Percentiles rank a stretch among this genome's conserved stretches.
phyloP scores from a whole-genome alignment of 1,140 invertebrate species.

The Drosophila virilis region DNA sequence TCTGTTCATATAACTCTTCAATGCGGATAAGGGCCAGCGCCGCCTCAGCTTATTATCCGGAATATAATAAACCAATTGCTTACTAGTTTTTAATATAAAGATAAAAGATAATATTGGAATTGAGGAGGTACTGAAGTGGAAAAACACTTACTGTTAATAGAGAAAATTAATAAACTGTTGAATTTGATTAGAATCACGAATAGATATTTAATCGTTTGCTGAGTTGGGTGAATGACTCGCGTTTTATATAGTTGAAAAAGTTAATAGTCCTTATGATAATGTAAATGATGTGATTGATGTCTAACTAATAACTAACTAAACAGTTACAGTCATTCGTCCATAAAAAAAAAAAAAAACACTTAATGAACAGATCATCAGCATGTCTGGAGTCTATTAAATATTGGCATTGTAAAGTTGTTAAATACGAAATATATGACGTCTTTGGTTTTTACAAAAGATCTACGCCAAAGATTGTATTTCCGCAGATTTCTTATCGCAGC shows the following conservation, averaged over 20 bases:
- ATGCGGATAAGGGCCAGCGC: background rate
- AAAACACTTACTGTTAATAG: constrained; percentile 7
- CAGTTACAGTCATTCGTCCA: constrained; percentile 1
- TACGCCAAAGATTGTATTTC: constrained; percentile 16
- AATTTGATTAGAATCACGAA: constrained; percentile 23
- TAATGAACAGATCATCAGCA: background rate
- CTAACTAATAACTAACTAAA: background rate
- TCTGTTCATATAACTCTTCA: background rate
- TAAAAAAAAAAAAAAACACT: constrained; percentile 1
- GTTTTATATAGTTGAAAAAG: constrained; percentile 9
- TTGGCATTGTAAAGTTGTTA: constrained; percentile 10
- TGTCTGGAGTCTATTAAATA: constrained; percentile 2
- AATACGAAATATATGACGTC: constrained; percentile 22
- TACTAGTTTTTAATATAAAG: constrained; percentile 5
- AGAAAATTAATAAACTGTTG: constrained; percentile 18
- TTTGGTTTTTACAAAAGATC: constrained; percentile 27
- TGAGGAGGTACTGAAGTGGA: constrained; percentile 12
- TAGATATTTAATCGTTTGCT: constrained; percentile 15
- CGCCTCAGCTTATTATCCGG: background rate
- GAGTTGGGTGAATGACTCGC: constrained; percentile 16
- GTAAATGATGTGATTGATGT: background rate
- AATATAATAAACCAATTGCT: background rate
- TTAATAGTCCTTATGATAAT: constrained; percentile 19
- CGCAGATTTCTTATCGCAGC: constrained; percentile 30
- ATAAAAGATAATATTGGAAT: background rate